These are phyloP conservation scores for Semnornis frantzii DNA, from an alignment of 2,113 vertebrate species.

Conservation along the genomic window DNA sequence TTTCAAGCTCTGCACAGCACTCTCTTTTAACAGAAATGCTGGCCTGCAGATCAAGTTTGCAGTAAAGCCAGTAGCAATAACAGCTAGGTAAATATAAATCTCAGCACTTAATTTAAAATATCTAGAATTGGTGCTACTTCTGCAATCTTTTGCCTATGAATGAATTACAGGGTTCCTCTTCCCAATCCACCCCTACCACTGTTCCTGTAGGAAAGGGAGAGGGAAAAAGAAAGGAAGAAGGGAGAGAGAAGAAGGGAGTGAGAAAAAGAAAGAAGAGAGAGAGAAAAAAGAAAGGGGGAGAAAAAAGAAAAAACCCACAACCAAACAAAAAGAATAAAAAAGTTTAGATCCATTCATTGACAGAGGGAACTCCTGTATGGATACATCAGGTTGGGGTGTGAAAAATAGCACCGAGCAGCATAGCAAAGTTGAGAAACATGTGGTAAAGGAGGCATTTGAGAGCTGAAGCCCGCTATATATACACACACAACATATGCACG, in stretches of 20 bases:
- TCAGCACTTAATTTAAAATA: neutral
- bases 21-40: neutral
- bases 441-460: neutral
- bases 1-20: neutral
- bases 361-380: neutral
- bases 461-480: neutral
- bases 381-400: neutral
- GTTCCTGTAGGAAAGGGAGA: too few relatives aligned
- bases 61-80: neutral
- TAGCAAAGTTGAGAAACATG: neutral
- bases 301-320: too few relatives aligned
- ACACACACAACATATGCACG: rapidly evolving
- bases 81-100: neutral
- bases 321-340: too few relatives aligned
- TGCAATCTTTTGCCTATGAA: neutral
- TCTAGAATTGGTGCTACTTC: neutral
- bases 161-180: neutral
- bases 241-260: too few relatives aligned
- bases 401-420: neutral
- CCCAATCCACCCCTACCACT: too few relatives aligned
- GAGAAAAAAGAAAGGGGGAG: too few relatives aligned
- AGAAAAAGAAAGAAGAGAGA: too few relatives aligned
- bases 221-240: too few relatives aligned
- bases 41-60: neutral
- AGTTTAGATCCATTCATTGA: neutral